Percentiles rank a stretch among this genome's conserved stretches.
Conservation (phyloP, 2,113 vertebrate species). For the Rutilus rutilus region DNA sequence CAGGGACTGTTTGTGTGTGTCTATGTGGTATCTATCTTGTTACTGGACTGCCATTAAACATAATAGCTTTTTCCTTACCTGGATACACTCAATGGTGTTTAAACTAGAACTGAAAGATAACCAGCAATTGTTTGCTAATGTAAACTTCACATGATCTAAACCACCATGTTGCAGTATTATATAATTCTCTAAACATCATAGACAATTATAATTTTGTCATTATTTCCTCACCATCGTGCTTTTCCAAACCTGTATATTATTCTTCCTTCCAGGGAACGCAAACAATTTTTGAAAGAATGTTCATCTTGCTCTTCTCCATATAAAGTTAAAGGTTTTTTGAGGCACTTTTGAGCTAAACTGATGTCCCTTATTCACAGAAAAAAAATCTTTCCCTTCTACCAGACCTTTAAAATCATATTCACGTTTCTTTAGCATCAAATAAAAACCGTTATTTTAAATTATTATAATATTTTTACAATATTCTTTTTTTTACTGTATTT, state of each 20-base stretch:
- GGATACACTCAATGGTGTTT: constrained; percentile 6
- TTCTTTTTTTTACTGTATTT: neutral
- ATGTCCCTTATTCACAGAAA: neutral
- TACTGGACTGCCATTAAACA: constrained; percentile 19
- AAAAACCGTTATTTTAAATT: neutral
- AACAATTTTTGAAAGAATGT: neutral
- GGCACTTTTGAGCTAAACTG: neutral
- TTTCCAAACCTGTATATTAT: neutral
- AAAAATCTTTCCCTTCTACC: neutral
- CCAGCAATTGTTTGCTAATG: neutral
- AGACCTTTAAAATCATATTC: neutral
- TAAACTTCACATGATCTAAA: neutral
- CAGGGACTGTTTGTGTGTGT: neutral
- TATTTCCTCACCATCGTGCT: neutral
- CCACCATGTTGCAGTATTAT: neutral
- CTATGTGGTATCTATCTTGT: constrained; percentile 4
- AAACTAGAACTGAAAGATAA: neutral
- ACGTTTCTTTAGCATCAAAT: neutral
- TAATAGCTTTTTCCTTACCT: constrained; percentile 27
- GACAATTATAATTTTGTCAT: neutral
- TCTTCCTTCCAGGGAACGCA: neutral
- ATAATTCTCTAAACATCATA: neutral
- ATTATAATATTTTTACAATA: neutral
- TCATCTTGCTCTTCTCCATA: neutral
- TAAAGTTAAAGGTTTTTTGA: neutral